Base-by-base conservation (phyloP, 2,888 invertebrate species). In the Yponomeuta evonymella region DNA sequence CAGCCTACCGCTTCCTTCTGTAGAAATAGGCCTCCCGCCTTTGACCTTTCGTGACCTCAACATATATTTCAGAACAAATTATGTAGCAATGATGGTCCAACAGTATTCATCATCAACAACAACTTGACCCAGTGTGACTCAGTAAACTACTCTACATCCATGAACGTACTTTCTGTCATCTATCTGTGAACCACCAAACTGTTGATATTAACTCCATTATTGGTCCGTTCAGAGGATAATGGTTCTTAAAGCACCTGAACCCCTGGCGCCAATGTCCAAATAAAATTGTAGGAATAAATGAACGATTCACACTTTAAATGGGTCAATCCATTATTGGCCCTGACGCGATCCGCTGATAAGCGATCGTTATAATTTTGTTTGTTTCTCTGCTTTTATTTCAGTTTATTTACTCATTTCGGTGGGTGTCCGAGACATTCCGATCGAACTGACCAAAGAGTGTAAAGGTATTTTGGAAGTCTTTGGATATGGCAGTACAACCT, bases 291-390 rank as follows among this genome's bases (percentile, higher is more conserved):
- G 71, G 66, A 73, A 70, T 73, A 77, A 83, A 83, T 85, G 83
- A 87, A 85, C 87, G 90, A 89, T 86, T 87, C 88, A 87, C 83
- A 80, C 79, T 78, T 79, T 85, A 88, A 90, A 89, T 90, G 90
- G 89, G 86, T 88, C 89, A 88, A 87, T 89, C 84, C 86, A 87
- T 89, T 90, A 90, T 91, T 88, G 74, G 79, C 79, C 79, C 84
- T 85, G 81, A 89, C 43, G 89, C 90, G 29, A 29, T 48, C 51
- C 30, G 10, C 51, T 87, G 90, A 90, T 91, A 90, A 86, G 81
- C 81, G 80, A 83, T 85, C 83, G 81, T 83, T 82, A 84, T 87
- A 84, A 85, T 75, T 77, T 76, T 74, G 67, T 62, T 69, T 73
- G 81, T 85, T 81, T 81, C 80, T 81, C 78, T 79, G 76, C 77